A percentile compares a stretch with the other conserved stretches of the same genome.
phyloP scores from a whole-genome alignment of 2,797 vertebrate species.

The Apogon hyalosoma region DNA sequence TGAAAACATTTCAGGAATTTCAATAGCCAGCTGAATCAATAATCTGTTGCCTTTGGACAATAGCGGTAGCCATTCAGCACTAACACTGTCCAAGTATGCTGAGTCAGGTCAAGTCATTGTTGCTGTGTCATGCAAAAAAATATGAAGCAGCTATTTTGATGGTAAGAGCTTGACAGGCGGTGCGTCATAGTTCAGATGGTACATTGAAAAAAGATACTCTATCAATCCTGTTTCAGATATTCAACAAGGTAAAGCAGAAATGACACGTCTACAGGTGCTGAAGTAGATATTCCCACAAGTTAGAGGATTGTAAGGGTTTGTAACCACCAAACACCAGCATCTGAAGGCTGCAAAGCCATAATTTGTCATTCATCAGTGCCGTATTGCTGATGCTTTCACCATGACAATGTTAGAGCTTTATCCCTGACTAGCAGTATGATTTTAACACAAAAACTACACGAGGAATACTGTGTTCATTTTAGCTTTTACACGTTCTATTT shows the following conservation, averaged over 20 bases:
- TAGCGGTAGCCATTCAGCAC: slow-evolving; percentile 18
- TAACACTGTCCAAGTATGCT: slow-evolving; percentile 34
- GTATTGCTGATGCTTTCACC: background rate
- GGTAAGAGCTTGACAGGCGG: slow-evolving; percentile 2
- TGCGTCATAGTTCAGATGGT: slow-evolving; percentile 4
- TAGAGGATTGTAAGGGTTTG: background rate
- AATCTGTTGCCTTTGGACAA: slow-evolving; percentile 43
- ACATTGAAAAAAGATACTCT: background rate
- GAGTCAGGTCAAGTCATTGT: slow-evolving; percentile 41
- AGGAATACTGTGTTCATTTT: slow-evolving; percentile 56
- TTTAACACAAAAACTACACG: slow-evolving; percentile 15
- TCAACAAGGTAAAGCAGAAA: background rate
- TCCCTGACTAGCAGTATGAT: background rate
- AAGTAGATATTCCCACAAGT: no score
- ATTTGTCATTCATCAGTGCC: slow-evolving; percentile 25
- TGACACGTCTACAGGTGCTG: slow-evolving; percentile 7
- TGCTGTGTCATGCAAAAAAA: slow-evolving; percentile 38
- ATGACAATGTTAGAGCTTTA: slow-evolving; percentile 4
- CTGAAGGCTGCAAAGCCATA: slow-evolving; percentile 22
- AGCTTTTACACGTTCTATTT: slow-evolving; percentile 63
- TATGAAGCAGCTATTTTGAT: background rate
- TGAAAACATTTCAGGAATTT: slow-evolving; percentile 65
- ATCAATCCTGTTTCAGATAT: background rate
- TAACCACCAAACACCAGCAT: slow-evolving; percentile 3
- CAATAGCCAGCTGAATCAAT: slow-evolving; percentile 69